Evolutionary conservation across 2,888 invertebrate genomes (phyloP), one percentile per base, ranked within the genome.

Genomic region (Pseudococcus jackbeardsleyi): DNA sequence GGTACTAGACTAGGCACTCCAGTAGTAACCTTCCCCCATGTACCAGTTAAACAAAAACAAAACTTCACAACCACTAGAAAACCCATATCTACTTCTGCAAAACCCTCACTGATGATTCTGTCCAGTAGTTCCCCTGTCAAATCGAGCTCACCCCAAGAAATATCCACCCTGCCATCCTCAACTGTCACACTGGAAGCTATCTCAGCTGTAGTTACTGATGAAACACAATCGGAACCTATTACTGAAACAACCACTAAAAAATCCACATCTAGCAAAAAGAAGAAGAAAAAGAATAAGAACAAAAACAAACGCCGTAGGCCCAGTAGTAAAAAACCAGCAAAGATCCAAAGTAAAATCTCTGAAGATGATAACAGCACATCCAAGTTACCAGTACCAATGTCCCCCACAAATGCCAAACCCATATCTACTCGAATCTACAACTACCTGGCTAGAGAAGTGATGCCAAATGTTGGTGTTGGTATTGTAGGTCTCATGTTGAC

Each of bases 401-500:
- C 88, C 17, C 89, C 90, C 7, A 90, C 89, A 89, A 90, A 90
- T 17, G 92, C 92, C 72, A 93, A 95, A 88, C 95, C 95, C 0
- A 93, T 96, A 0, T 93, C 95, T 12, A 95, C 95, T 0, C 94
- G 95, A 91, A 94, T 96, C 42, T 96, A 96, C 90, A 96, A 95
- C 90, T 96, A 95, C 90, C 92, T 96, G 68, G 95, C 95, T 3
- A 93, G 96, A 90, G 96, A 96, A 92, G 95, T 96, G 0, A 95
- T 96, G 95, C 96, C 96, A 0, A 95, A 95, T 48, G 95, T 96
- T 26, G 96, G 96, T 0, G 95, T 96, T 0, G 95, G 96, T 90
- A 92, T 96, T 26, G 94, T 96, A 15, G 96, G 96, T 0, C 91
- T 96, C 72, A 94, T 96, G 89, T 94, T 96, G 89, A 93, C 95